phyloP scores from a whole-genome alignment of 2,888 invertebrate species.

The Melanchra persicariae region DNA sequence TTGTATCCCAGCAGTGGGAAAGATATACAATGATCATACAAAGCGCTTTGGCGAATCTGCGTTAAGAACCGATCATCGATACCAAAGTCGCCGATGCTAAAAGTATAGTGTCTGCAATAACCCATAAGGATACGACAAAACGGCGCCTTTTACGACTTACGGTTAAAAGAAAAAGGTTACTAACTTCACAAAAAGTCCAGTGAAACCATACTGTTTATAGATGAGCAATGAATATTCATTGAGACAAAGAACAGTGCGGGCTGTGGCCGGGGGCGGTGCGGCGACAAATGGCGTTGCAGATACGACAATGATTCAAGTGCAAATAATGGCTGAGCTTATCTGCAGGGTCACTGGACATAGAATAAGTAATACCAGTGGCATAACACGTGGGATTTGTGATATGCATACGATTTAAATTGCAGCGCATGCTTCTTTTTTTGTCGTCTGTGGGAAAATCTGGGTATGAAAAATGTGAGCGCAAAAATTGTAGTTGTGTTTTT shows the following conservation, averaged over 20 bases:
- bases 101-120: slow-evolving; percentile 1
- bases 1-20: background rate
- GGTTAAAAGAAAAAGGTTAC: slow-evolving; percentile 38
- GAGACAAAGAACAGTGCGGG: slow-evolving; percentile 70
- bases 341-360: slow-evolving; percentile 68
- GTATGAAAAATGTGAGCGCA: background rate
- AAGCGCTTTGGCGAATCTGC: background rate
- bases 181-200: slow-evolving; percentile 29
- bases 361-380: slow-evolving; percentile 62
- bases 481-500: background rate
- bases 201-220: slow-evolving; percentile 63
- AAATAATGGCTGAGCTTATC: slow-evolving; percentile 81
- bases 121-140: slow-evolving; percentile 22
- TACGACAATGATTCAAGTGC: slow-evolving; percentile 80
- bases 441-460: background rate
- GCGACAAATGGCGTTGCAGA: slow-evolving; percentile 77
- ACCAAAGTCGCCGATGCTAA: background rate
- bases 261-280: slow-evolving; percentile 57
- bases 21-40: slow-evolving; percentile 8
- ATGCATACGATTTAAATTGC: slow-evolving; percentile 36
- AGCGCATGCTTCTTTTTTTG: background rate
- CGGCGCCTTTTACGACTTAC: slow-evolving; percentile 33
- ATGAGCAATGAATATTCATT: slow-evolving; percentile 80
- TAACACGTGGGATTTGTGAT: slow-evolving; percentile 46
- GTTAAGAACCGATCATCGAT: background rate